phyloP scores from a whole-genome alignment of 2,888 invertebrate species.

The Agrenia bidenticulata region DNA sequence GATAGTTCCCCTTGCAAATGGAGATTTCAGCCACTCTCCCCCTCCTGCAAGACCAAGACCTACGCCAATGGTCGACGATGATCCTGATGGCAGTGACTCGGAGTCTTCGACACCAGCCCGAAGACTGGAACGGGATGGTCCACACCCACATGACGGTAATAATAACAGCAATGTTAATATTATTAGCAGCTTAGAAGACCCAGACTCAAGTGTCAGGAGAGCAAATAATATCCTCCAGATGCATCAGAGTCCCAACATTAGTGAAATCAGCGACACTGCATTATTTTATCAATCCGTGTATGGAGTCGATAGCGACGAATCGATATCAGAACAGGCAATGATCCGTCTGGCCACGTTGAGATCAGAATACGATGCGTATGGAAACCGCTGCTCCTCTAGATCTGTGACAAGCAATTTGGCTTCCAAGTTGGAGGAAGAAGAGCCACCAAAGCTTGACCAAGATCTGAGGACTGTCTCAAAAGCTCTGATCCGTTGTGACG shows the following conservation, averaged over 20 bases:
- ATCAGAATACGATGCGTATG: neutral
- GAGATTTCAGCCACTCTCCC: constrained; percentile 34
- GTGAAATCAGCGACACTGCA: constrained; percentile 25
- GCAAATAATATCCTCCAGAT: neutral
- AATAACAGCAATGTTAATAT: neutral
- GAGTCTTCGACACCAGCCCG: neutral
- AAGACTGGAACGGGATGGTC: too few species aligned
- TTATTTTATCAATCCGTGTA: constrained; percentile 28
- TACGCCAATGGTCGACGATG: neutral
- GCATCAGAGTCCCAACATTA: too few species aligned
- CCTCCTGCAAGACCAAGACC: constrained; percentile 18
- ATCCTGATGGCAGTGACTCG: neutral
- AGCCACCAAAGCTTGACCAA: too few species aligned
- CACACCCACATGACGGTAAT: neutral
- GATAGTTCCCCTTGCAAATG: constrained; percentile 44
- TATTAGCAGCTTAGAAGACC: too few species aligned
- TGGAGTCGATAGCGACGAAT: constrained; percentile 25
- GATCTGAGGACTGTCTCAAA: too few species aligned
- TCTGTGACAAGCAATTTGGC: too few species aligned
- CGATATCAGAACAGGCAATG: constrained; percentile 20
- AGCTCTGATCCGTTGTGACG: too few species aligned
- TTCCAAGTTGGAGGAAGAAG: too few species aligned
- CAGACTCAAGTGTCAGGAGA: too few species aligned
- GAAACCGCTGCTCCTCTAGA: too few species aligned
- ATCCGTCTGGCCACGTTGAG: neutral